Evolutionary conservation across 2,797 vertebrate genomes (phyloP), one percentile per base, ranked within the genome.

Genomic region (Diplodus puntazzo): DNA sequence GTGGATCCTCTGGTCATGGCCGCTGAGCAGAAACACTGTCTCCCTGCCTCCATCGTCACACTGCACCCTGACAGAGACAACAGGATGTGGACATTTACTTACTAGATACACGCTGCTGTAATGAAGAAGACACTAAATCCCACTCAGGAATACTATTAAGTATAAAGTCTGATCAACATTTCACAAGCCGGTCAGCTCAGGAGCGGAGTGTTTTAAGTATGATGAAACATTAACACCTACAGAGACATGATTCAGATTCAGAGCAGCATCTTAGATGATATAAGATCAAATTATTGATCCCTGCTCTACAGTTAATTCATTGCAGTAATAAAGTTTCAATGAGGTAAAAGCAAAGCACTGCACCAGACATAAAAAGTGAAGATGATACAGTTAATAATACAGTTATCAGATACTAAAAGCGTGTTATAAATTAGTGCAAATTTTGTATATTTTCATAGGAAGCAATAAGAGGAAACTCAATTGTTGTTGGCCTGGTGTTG

Each of bases 11-110:
- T 96, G 97, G 88, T 98, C 97, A 0, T 98, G 97, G 11, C 97
- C 97, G 1, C 97, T 97, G 80, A 98, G 94, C 73, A 98, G 96
- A 78, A 98, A 98, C 60, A 98, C 97, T 0, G 96, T 98, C 89
- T 98, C 97, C 30, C 91, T 93, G 16, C 91, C 87, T 68, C 90
- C 93, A 14, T 93, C 95, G 2, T 90, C 95, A 13, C 95, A 95
- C 82, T 96, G 95, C 58, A 98, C 95, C 71, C 96, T 96, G 80
- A 60, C 53, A 61, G 48, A 75, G 60, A 72, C 16, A 77, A 2
- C 20, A 60, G 7, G 39, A 17, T 12, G 2, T 27, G 59, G 49
- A 74, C 50, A 55, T 77, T 67, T 39, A 59, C 16, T 4, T 42
- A 52, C 25, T 75, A 65, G 13, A 79, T 27, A 62, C 21, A 8